Percentiles rank a stretch among this genome's conserved stretches.
These are phyloP conservation scores for Toxotes jaculatrix DNA, from an alignment of 2,113 vertebrate species.

Conservation along the genomic window DNA sequence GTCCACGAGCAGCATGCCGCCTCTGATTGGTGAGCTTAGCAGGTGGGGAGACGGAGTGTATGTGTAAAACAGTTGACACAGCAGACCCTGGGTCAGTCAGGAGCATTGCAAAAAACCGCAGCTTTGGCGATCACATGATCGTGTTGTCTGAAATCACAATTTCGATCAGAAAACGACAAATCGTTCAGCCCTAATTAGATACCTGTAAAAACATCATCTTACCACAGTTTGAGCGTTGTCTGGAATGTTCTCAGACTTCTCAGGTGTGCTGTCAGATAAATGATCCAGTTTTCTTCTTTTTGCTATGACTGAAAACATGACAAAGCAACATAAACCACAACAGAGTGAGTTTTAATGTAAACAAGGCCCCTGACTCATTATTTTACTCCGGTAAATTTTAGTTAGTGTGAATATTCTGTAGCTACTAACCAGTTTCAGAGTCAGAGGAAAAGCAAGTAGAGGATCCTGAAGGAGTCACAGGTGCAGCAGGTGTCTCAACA, in stretches of 20 bases:
- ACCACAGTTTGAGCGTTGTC: constrained; percentile 54
- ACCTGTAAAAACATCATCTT: not conserved
- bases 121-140: too few relatives aligned
- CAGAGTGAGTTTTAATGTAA: not conserved
- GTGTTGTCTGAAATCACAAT: too few relatives aligned
- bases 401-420: not conserved
- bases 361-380: not conserved
- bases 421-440: constrained; percentile 68
- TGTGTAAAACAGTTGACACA: too few relatives aligned
- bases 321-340: not conserved
- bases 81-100: too few relatives aligned
- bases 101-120: too few relatives aligned
- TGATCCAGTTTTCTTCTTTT: constrained; percentile 81
- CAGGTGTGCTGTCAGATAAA: constrained; percentile 52
- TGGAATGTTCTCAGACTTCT: constrained; percentile 59
- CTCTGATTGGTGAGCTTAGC: too few relatives aligned
- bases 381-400: not conserved
- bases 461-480: constrained; percentile 64
- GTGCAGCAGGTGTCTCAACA: constrained; percentile 50
- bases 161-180: too few relatives aligned
- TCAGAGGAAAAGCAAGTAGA: constrained; percentile 53
- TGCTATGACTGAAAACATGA: constrained; percentile 50
- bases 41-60: too few relatives aligned
- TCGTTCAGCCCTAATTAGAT: too few relatives aligned
- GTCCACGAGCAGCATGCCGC: too few relatives aligned